phyloP scores from a whole-genome alignment of 2,113 vertebrate genomes.

The Leiothrix lutea region DNA sequence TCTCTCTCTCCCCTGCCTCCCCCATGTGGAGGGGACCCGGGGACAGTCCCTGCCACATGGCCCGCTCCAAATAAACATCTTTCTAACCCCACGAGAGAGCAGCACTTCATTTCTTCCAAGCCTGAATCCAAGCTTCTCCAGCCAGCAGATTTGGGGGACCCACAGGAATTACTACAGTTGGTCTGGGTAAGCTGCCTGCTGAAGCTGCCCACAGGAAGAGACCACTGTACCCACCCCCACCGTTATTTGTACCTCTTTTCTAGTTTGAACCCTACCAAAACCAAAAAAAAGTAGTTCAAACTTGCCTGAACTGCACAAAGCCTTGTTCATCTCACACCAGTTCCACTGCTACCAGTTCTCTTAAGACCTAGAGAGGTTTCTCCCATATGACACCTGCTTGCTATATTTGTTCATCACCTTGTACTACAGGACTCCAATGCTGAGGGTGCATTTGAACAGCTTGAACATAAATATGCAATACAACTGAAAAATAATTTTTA shows the following conservation, averaged over 20 bases:
- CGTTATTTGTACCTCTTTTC: not conserved
- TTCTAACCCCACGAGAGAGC: too few species aligned
- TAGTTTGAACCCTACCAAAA: not conserved
- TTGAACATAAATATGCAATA: not conserved
- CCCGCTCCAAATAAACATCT: too few species aligned
- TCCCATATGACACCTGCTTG: not conserved
- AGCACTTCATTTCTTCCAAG: too few species aligned
- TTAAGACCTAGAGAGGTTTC: not conserved
- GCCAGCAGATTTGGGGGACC: too few species aligned
- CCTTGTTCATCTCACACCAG: not conserved
- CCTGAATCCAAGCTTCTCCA: too few species aligned
- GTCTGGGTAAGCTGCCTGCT: too few species aligned
- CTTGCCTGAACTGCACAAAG: not conserved
- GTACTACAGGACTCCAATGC: not conserved
- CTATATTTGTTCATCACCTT: not conserved
- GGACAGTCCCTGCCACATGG: too few species aligned
- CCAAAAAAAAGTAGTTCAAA: not conserved
- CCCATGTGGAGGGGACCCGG: too few species aligned
- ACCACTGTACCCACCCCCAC: accelerated
- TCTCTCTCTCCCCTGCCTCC: too few species aligned
- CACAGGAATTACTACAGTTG: too few species aligned
- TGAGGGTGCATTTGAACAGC: not conserved
- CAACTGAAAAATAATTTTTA: not conserved
- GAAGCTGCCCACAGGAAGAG: too few species aligned
- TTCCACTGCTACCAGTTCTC: not conserved